phyloP scores from a whole-genome alignment of 2,888 invertebrate species.

The Cremastinae sp. region DNA sequence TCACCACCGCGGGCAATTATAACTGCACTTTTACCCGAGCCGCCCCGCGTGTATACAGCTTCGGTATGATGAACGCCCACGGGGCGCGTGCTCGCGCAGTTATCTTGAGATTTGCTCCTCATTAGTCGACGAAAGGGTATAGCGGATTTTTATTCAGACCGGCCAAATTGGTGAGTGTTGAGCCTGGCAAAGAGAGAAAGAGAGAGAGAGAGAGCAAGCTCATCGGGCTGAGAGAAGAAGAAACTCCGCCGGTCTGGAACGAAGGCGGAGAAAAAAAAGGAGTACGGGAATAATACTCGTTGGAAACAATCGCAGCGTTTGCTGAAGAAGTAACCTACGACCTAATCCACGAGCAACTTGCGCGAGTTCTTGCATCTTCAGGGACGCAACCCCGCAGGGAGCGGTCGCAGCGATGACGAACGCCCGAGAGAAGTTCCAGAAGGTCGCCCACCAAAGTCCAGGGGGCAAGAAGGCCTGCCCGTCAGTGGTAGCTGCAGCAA shows the following conservation, averaged over 20 bases:
- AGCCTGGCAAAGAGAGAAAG: conserved; percentile 26
- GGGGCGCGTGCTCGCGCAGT: conserved; percentile 71
- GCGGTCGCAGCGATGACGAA: conserved; percentile 36
- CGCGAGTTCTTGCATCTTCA: conserved; percentile 5
- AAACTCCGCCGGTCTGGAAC: conserved; percentile 1
- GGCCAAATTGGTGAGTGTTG: conserved; percentile 37
- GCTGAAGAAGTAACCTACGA: conserved; percentile 55
- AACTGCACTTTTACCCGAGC: conserved; percentile 66
- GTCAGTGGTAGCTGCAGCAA: conserved; percentile 42
- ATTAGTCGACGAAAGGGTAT: conserved; percentile 69
- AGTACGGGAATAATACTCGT: conserved; percentile 30
- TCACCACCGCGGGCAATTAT: conserved; percentile 66
- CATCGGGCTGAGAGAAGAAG: conserved; percentile 7
- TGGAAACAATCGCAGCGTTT: conserved; percentile 61
- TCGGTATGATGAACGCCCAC: conserved; percentile 55
- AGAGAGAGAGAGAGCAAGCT: conserved; percentile 42
- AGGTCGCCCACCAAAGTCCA: conserved; percentile 47
- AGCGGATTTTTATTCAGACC: conserved; percentile 59
- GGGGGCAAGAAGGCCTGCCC: conserved; percentile 50
- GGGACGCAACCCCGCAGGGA: conserved; percentile 36
- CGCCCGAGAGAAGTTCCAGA: conserved; percentile 34
- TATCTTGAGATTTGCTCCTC: conserved; percentile 77
- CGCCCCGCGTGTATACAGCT: conserved; percentile 58
- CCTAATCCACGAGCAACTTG: conserved; percentile 51
- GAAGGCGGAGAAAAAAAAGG: conserved; percentile 42